phyloP scores from a whole-genome alignment of 2,888 invertebrate genomes.

The Eristalinus sepulchralis region DNA sequence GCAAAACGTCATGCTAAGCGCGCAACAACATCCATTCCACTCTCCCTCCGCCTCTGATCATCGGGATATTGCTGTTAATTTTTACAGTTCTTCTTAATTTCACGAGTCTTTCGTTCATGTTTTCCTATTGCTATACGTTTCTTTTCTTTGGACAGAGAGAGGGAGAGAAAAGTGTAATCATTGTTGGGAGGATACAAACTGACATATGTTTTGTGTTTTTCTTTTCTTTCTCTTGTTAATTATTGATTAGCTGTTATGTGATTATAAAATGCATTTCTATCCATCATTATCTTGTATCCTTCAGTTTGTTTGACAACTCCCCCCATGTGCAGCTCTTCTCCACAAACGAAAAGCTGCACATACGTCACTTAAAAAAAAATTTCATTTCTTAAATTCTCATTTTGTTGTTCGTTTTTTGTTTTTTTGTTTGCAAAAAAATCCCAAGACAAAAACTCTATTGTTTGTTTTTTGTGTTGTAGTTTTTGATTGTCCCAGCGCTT shows the following conservation, averaged over 20 bases:
- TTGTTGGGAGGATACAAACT: constrained; percentile 18
- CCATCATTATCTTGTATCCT: constrained; percentile 22
- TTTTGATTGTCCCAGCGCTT: constrained; percentile 69
- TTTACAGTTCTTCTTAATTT: background rate
- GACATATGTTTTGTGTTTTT: background rate
- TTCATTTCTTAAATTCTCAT: constrained; percentile 32
- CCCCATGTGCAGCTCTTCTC: constrained; percentile 22
- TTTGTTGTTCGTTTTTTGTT: background rate
- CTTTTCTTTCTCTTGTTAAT: constrained; percentile 3
- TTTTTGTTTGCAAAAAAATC: constrained; percentile 28
- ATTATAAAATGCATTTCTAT: constrained; percentile 25
- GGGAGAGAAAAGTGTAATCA: background rate
- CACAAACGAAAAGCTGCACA: constrained; percentile 48
- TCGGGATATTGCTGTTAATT: background rate
- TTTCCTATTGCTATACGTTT: constrained; percentile 28
- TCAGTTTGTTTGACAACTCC: constrained; percentile 29
- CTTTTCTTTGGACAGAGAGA: background rate
- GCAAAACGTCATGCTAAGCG: background rate
- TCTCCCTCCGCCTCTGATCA: background rate
- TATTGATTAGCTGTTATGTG: constrained; percentile 33
- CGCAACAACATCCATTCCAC: background rate
- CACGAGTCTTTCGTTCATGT: background rate
- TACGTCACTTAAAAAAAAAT: constrained; percentile 39
- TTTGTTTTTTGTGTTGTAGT: constrained; percentile 17
- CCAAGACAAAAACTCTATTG: constrained; percentile 55